Base-by-base conservation (phyloP, 2,888 invertebrate species). In the Copidosoma aretas region DNA sequence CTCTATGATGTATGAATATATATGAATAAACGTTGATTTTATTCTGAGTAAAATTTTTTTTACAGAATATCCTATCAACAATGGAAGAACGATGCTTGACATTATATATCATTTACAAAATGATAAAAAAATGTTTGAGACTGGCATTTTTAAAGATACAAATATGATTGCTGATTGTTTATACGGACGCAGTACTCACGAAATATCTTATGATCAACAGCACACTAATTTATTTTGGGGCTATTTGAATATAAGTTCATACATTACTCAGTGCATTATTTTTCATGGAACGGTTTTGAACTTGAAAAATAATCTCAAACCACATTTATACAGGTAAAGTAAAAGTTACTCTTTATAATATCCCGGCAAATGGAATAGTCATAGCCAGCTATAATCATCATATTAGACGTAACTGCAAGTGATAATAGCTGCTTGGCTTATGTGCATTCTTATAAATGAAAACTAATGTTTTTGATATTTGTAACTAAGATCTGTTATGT, bases 101-200 rank as follows among this genome's bases (percentile, higher is more conserved):
- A 86, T 89, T 71, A 87, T 95, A 0, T 93, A 93, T 77, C 88
- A 94, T 19, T 86, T 98, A 41, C 91, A 94, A 85, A 91, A 95
- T 80, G 98, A 90, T 79, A 89, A 91, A 73, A 90, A 95, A 78
- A 93, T 95, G 79, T 95, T 96, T 85, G 89, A 90, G 77, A 89
- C 89, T 74, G 93, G 91, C 0, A 87, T 89, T 63, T 98, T 95
- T 86, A 87, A 89, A 74, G 94, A 65, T 43, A 68, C 65, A 68
- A 71, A 71, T 63, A 21, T 63, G 19, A 14, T 71, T 4, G 60
- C 1, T 22, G 15, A 51, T 21, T 71, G 75, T 67, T 22, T 32
- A 10, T 10, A 66, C 19, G 51, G 80, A 46, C 43, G 57, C 60
- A 65, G 70, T 17, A 71, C 46, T 14, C 80, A 79, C 65, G 84